Evolutionary conservation across 53 echinoderm and acorn worm species (phyloP), one percentile per base, ranked within the genome.

Genomic region (Zoroaster sp.): DNA sequence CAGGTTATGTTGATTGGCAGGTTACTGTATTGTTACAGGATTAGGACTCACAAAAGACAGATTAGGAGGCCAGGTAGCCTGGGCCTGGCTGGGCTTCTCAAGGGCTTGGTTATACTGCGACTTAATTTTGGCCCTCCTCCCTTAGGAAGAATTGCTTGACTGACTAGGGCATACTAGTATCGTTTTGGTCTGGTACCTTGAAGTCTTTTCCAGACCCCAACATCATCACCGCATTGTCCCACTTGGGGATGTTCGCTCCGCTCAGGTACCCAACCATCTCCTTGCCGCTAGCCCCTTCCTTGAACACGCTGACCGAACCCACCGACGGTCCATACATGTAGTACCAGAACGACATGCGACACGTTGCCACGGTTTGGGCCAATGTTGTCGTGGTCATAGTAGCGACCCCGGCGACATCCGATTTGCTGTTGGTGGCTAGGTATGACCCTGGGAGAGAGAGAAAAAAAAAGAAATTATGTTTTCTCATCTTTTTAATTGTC

Each of bases 331-430:
- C 90, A 21, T 77, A 78, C 66, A 90, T 87, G 53, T 90, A 80
- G 72, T 93, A 90, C 44, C 72, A 93, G 87, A 93, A 90, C 7
- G 42, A 31, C 36, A 90, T 71, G 11, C 72, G n/a, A 21, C 90
- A 90, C 25, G 40, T 35, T 13, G 78, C 35, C 3, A 68, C 69
- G 5, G 86, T 87, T 9, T 78, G 83, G 5, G 73, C 36, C 35
- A 90, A 80, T 32, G 36, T 21, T 23, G 79, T 71, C 13, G 93
- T 90, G 23, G 42, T 28, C 4, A 90, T 79, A 17, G 37, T 36
- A 55, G 69, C 59, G 65, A 32, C 66, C 80, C 66, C 66, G 37
- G 40, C 59, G 28, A 41, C 66, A 17, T 66, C 80, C 4, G 80
- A 25, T 18, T 66, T 40, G 35, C 63, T 80, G 12, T 54, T 5